Percentiles rank a stretch among this genome's conserved stretches.
phyloP scores from a whole-genome alignment of 2,797 vertebrate genomes.

The Tolypeutes matacus region DNA sequence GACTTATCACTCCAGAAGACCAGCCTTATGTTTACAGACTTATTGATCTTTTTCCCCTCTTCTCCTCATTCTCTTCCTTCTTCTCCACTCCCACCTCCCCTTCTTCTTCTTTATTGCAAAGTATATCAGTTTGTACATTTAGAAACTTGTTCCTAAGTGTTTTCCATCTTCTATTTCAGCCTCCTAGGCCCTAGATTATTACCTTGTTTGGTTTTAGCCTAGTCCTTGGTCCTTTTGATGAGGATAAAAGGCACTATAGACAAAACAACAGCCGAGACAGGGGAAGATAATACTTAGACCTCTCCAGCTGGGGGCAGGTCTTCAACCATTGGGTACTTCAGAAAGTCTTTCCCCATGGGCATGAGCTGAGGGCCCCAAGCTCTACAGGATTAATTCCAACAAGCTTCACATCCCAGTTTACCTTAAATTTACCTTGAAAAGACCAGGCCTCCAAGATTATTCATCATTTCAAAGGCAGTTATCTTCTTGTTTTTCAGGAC shows the following conservation, averaged over 20 bases:
- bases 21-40: not conserved
- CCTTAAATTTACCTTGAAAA: not conserved
- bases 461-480: not conserved
- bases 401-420: not conserved
- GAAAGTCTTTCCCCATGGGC: not conserved
- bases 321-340: not conserved
- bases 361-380: not conserved
- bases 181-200: not conserved
- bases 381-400: not conserved
- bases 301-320: not conserved
- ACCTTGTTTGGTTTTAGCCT: not conserved
- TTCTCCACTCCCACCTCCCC: too few relatives aligned
- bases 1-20: not conserved
- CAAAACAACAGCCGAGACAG: not conserved
- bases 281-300: not conserved
- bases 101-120: not conserved
- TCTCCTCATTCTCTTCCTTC: not conserved
- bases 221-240: not conserved
- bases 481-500: not conserved
- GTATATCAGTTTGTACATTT: not conserved
- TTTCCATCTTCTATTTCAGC: slow-evolving; percentile 13
- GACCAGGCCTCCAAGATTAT: not conserved
- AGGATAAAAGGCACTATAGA: not conserved
- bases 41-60: not conserved
- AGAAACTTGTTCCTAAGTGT: not conserved